Conservation (phyloP, 2,113 vertebrate species). For the Mystacornis crossleyi region DNA sequence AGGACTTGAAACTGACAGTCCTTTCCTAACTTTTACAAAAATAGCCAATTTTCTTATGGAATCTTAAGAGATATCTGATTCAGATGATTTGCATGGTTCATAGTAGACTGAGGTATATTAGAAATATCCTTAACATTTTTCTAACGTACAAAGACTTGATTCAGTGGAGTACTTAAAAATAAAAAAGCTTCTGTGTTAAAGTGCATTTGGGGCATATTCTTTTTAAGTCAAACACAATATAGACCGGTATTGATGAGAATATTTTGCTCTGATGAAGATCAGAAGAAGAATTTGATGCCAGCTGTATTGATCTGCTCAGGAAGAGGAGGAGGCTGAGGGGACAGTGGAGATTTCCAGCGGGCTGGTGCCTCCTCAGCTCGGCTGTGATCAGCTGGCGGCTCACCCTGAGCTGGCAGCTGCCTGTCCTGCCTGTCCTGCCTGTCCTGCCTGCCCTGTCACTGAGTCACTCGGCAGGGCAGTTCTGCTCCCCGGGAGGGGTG, state of each 20-base stretch:
- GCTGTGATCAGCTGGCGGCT: neutral
- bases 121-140: neutral
- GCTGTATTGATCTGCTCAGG: neutral
- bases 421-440: neutral
- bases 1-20: neutral
- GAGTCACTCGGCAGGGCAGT: neutral
- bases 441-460: neutral
- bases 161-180: neutral
- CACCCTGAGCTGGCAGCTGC: neutral
- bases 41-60: neutral
- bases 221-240: neutral
- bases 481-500: neutral
- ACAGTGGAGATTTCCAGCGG: neutral
- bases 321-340: neutral
- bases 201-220: neutral
- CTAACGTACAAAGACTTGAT: neutral
- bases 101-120: neutral
- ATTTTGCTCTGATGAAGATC: neutral
- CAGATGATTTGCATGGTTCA: neutral
- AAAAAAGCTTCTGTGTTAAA: neutral
- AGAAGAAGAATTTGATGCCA: neutral
- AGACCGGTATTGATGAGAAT: neutral
- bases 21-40: neutral
- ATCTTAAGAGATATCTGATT: neutral
- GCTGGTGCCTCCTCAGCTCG: neutral